Evolutionary conservation across 2,888 invertebrate genomes (phyloP).

Genomic region (Plagiodera versicolora): DNA sequence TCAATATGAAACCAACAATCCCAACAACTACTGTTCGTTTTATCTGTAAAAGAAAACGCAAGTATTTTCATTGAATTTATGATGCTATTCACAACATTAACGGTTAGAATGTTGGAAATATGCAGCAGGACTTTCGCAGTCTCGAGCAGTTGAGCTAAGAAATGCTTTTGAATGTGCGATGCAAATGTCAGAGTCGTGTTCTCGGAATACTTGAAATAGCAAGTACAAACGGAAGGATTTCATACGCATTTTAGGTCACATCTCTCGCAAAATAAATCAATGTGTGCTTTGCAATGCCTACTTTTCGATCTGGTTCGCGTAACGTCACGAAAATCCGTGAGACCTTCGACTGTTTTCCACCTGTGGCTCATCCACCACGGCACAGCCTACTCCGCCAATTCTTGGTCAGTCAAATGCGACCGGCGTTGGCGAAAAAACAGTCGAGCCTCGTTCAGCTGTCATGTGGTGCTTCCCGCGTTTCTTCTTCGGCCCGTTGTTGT

Average conservation of each 20-base stretch:
- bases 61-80: background rate
- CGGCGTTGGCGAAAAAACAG: background rate
- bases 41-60: too few species aligned
- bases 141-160: background rate
- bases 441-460: background rate
- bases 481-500: background rate
- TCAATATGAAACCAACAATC: too few species aligned
- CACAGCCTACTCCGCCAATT: slow-evolving; percentile 41
- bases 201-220: background rate
- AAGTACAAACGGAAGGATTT: background rate
- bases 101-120: background rate
- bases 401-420: background rate
- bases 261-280: too few species aligned
- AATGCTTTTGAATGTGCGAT: background rate
- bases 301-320: too few species aligned
- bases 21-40: too few species aligned
- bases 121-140: background rate
- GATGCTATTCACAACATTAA: background rate
- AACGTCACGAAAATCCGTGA: background rate
- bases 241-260: background rate
- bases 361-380: background rate
- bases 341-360: background rate
- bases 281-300: too few species aligned
- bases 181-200: background rate
- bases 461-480: background rate